Evolutionary conservation across 2,888 invertebrate genomes (phyloP).

Genomic region (Empis stercorea): DNA sequence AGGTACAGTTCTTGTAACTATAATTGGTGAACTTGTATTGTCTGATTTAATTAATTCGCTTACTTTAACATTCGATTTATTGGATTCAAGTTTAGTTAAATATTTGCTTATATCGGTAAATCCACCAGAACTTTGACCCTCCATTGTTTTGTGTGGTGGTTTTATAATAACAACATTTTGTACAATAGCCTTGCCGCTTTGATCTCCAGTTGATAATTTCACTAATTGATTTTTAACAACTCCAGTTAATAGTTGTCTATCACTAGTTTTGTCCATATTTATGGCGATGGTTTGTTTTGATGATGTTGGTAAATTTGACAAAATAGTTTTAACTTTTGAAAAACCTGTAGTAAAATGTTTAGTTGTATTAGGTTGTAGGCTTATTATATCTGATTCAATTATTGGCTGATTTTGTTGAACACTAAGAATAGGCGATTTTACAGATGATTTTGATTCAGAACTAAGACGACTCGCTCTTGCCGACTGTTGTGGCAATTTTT

Average conservation of each 20-base stretch:
- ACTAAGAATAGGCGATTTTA: background rate
- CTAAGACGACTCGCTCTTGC: background rate
- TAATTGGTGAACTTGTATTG: background rate
- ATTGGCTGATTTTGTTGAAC: background rate
- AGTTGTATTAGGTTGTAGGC: too few relatives aligned
- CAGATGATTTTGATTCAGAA: background rate
- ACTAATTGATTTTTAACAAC: background rate
- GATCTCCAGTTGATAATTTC: background rate
- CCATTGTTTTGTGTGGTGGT: background rate
- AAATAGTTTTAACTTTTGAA: background rate
- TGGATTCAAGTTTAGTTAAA: background rate
- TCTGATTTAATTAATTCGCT: background rate
- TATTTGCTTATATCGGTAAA: background rate
- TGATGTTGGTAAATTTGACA: background rate
- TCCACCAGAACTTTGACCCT: background rate
- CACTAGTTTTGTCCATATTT: background rate
- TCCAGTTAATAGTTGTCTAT: background rate
- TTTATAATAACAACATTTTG: slow-evolving; percentile 1
- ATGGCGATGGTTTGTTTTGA: background rate
- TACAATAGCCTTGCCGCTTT: background rate
- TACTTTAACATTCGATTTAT: background rate
- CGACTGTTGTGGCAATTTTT: background rate
- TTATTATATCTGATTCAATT: too few relatives aligned
- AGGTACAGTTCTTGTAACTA: background rate
- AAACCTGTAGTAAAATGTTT: background rate